Conservation (phyloP, 2,113 vertebrate species). For the Oxyruncus cristatus region DNA sequence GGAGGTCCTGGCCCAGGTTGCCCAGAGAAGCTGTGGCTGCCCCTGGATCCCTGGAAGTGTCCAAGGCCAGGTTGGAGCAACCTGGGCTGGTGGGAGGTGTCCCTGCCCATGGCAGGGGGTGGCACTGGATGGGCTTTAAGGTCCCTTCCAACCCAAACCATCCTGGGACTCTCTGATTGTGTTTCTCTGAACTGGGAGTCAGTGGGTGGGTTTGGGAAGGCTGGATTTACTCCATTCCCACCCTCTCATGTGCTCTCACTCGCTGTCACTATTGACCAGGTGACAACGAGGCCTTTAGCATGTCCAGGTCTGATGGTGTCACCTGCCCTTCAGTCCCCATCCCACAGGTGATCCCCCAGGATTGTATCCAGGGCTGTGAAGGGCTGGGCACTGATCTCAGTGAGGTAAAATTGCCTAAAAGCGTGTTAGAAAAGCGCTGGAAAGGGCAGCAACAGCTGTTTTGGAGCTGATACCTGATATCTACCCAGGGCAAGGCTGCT, state of each 20-base stretch:
- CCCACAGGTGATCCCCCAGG: rapidly evolving
- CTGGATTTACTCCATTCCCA: background rate
- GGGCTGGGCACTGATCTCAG: rapidly evolving
- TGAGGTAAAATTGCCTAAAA: rapidly evolving
- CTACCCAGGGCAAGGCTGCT: background rate
- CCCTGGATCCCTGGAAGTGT: background rate
- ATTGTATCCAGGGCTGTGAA: rapidly evolving
- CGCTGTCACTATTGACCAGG: rapidly evolving
- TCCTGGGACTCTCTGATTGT: rapidly evolving
- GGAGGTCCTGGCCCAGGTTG: background rate
- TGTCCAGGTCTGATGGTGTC: rapidly evolving
- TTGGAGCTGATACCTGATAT: background rate
- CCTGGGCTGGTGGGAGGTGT: background rate
- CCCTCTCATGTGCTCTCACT: rapidly evolving
- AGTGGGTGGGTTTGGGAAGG: rapidly evolving
- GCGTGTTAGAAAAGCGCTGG: background rate
- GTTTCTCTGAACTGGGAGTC: background rate
- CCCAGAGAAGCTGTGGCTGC: background rate
- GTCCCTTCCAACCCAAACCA: rapidly evolving
- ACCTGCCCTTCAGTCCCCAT: rapidly evolving
- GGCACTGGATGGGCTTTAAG: rapidly evolving
- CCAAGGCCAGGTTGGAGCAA: background rate
- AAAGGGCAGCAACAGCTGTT: background rate
- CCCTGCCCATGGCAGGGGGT: background rate
- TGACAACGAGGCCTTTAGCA: background rate